Conservation (phyloP, 2,888 invertebrate genomes). For the Meteorus cinctellus region DNA sequence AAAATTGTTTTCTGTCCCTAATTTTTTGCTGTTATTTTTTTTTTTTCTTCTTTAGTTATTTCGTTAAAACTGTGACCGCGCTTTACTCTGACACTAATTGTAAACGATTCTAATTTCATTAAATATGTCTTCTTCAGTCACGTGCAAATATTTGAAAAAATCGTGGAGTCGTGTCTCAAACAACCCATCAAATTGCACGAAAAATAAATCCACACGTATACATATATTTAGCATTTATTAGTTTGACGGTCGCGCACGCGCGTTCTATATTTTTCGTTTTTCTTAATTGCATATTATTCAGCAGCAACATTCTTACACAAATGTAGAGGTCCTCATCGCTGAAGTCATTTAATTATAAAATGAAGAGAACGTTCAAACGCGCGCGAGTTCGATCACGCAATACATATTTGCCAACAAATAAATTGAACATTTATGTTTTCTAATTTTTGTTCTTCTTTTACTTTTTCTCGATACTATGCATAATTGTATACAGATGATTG, state of each 20-base stretch:
- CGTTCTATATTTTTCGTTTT: slow-evolving; percentile 26
- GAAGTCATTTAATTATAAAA: slow-evolving; percentile 26
- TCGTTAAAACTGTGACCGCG: not conserved
- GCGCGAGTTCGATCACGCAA: slow-evolving; percentile 10
- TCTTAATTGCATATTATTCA: slow-evolving; percentile 24
- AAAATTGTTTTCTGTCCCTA: not conserved
- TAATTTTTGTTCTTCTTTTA: too few species aligned
- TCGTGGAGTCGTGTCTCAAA: not conserved
- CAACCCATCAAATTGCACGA: not conserved
- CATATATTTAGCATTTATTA: not conserved
- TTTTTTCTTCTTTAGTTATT: not conserved
- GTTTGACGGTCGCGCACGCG: slow-evolving; percentile 12
- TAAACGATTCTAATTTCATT: not conserved
- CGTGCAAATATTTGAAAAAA: not conserved
- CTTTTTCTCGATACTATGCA: not conserved
- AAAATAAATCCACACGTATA: not conserved
- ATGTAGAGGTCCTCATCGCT: not conserved
- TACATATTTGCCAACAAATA: not conserved
- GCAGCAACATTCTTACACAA: not conserved
- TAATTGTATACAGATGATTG: not conserved
- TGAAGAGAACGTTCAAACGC: not conserved
- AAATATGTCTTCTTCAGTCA: not conserved
- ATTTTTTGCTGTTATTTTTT: not conserved
- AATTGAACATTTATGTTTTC: not conserved
- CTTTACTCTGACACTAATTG: not conserved